Conservation (phyloP, 2,888 invertebrate species). For the Cerceris ruficornis region DNA sequence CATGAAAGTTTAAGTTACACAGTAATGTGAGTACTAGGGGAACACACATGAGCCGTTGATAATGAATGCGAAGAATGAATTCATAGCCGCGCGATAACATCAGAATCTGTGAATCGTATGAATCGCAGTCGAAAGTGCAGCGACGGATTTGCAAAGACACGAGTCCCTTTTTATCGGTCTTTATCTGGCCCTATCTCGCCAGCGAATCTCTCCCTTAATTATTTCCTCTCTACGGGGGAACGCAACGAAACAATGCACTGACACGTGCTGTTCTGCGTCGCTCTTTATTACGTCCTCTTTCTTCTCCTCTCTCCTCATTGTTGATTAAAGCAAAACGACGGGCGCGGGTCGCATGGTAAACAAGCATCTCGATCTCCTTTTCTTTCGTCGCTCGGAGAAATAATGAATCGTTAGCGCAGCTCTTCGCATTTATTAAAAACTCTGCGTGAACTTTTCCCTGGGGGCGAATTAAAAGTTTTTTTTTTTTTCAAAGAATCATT, state of each 20-base stretch:
- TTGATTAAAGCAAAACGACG: slow-evolving; percentile 72
- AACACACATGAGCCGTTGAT: neutral
- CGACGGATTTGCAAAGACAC: slow-evolving; percentile 2
- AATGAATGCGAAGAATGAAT: neutral
- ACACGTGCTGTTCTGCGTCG: slow-evolving; percentile 73
- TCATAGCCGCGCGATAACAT: neutral
- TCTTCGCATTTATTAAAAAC: neutral
- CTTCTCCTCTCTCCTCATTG: slow-evolving; percentile 60
- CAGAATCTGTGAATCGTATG: neutral
- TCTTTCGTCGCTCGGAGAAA: slow-evolving; percentile 25
- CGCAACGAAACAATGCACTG: slow-evolving; percentile 54
- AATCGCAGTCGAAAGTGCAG: neutral
- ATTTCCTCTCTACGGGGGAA: slow-evolving; percentile 73
- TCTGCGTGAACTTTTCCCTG: no score
- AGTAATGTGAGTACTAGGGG: no score
- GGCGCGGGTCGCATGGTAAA: slow-evolving; percentile 61
- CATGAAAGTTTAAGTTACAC: no score
- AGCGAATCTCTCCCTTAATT: slow-evolving; percentile 73
- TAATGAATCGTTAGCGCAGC: slow-evolving; percentile 57
- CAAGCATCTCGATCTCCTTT: slow-evolving; percentile 31
- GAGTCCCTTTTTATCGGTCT: slow-evolving; percentile 37
- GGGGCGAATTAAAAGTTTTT: no score
- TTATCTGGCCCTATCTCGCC: slow-evolving; percentile 53
- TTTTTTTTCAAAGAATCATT: no score
- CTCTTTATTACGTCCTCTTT: slow-evolving; percentile 59